Base-by-base conservation (phyloP, 2,888 invertebrate species). In the Germaria angustata region DNA sequence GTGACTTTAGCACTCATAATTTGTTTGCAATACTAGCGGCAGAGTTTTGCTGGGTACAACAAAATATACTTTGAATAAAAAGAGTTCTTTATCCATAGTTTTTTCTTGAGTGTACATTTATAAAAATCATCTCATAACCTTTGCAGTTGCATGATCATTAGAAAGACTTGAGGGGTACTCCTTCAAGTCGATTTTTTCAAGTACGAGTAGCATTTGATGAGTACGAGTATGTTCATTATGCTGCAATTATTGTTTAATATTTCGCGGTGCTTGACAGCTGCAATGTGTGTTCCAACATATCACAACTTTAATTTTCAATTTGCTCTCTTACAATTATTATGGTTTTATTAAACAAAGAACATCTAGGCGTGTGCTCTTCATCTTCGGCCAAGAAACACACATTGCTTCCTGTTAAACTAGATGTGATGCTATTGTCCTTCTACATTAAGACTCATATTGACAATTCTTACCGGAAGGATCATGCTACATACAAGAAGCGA, bases 361-460 rank as follows among this genome's bases (percentile, higher is more conserved):
- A 84, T 84, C 84, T 46, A 71, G 77, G 85, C 75, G 78, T 81
- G 78, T 63, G 82, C 78, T 86, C 87, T 86, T 86, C 86, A 86
- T 85, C 81, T 8, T 36, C 51, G 53, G 22, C 17, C 32, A 8
- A 11, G 53, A 61, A 28, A 53, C 28, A 87, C 90, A 90, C 89
- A 90, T 90, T 89, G 90, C 90, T 89, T 90, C 90, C 90, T 90
- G 90, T 87, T 85, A 77, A 73, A 78, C 73, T 69, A 76, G 89
- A 77, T 81, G 63, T 32, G 20, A 32, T 24, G 75, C 57, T 88
- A 86, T 85, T 85, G 73, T 71, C 71, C 71, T 86, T 84, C 84
- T 36, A 17, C 20, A 15, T 65, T 28, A 20, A 73, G 9, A 51
- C 15, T 68, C n/a, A 11, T 65, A 72, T 71, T 81, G 81, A 72